These are phyloP conservation scores for Gari tellinella DNA, from an alignment of 2,888 invertebrate genomes.

Conservation along the genomic window DNA sequence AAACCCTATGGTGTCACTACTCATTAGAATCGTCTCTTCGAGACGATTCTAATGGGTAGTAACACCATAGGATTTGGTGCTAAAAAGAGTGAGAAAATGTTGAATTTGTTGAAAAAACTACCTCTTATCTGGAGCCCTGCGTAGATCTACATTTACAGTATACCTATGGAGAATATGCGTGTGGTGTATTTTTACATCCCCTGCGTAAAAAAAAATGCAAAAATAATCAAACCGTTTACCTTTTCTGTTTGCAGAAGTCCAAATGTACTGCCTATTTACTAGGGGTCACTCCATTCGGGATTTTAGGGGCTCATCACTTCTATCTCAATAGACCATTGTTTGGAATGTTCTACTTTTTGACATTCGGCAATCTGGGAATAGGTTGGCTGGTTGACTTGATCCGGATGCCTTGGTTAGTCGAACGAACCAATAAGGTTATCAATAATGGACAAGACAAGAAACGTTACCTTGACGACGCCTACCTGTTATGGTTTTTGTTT, in stretches of 20 bases:
- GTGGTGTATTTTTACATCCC: too few relatives aligned
- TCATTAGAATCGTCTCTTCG: too few relatives aligned
- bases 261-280: slow-evolving; percentile 58
- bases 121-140: too few relatives aligned
- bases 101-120: too few relatives aligned
- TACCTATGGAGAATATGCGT: too few relatives aligned
- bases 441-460: slow-evolving; percentile 6
- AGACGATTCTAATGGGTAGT: too few relatives aligned
- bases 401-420: slow-evolving; percentile 41
- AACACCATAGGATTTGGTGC: too few relatives aligned
- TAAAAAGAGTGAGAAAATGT: too few relatives aligned
- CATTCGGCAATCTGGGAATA: slow-evolving; percentile 65
- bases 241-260: slow-evolving; percentile 28
- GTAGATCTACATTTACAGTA: too few relatives aligned
- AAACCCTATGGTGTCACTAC: too few relatives aligned
- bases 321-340: slow-evolving; percentile 61
- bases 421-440: slow-evolving; percentile 16
- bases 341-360: slow-evolving; percentile 61
- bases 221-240: too few relatives aligned
- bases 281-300: slow-evolving; percentile 58
- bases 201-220: too few relatives aligned
- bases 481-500: slow-evolving; percentile 68
- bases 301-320: slow-evolving; percentile 71
- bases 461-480: slow-evolving; percentile 65
- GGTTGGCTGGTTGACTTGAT: slow-evolving; percentile 59